phyloP scores from a whole-genome alignment of 2,888 invertebrate species.

The Scrobipalpa costella region DNA sequence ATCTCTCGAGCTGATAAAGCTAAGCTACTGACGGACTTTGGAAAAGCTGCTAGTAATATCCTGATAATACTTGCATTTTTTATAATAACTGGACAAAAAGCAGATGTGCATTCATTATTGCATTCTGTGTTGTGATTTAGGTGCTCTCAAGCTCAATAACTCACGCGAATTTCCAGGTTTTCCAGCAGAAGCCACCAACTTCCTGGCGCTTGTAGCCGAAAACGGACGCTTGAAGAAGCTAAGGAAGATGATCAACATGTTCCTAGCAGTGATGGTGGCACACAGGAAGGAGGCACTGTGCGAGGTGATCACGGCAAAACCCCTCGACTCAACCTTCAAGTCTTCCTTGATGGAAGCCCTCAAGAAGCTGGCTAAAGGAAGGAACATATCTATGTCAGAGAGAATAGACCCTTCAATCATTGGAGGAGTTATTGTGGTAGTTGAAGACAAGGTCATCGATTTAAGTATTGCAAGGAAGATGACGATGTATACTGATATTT shows the following conservation, averaged over 20 bases:
- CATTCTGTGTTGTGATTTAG: too few species aligned
- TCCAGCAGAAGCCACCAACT: slow-evolving; percentile 57
- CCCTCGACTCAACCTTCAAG: slow-evolving; percentile 50
- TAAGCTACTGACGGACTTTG: slow-evolving; percentile 52
- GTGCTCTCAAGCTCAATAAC: not conserved
- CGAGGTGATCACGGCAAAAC: slow-evolving; percentile 67
- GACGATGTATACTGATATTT: slow-evolving; percentile 60
- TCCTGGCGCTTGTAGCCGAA: slow-evolving; percentile 62
- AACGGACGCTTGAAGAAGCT: slow-evolving; percentile 64
- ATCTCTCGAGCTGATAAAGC: slow-evolving; percentile 54
- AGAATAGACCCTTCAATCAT: slow-evolving; percentile 60
- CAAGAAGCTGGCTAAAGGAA: slow-evolving; percentile 55
- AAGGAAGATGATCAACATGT: slow-evolving; percentile 58
- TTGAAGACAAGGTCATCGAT: slow-evolving; percentile 70
- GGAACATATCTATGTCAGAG: slow-evolving; percentile 62
- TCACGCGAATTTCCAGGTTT: slow-evolving; percentile 45
- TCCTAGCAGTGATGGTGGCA: slow-evolving; percentile 62
- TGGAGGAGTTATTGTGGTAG: slow-evolving; percentile 66
- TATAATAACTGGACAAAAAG: too few species aligned
- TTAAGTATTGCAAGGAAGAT: slow-evolving; percentile 63
- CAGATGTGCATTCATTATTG: too few species aligned
- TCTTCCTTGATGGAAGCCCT: slow-evolving; percentile 53
- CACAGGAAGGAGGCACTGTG: slow-evolving; percentile 66
- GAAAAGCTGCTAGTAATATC: slow-evolving; percentile 48
- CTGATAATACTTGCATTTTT: too few species aligned